Base-by-base conservation (phyloP, 2,888 invertebrate species). In the Halocaridina rubra region DNA sequence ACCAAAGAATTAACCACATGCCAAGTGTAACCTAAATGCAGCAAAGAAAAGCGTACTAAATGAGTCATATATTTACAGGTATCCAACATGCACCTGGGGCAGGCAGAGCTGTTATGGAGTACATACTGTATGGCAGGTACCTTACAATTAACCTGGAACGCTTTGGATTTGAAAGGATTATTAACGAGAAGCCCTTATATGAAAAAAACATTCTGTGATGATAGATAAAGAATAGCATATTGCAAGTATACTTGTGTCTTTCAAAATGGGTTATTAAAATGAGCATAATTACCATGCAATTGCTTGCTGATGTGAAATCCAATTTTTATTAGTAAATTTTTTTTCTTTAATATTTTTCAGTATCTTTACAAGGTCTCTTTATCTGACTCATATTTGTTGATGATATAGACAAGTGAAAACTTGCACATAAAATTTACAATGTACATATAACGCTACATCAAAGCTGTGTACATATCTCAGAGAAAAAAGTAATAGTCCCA, bases 51-150 rank as follows among this genome's bases (percentile, higher is more conserved):
- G n/a, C n/a, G n/a, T n/a, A n/a, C n/a, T n/a, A n/a, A n/a, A n/a
- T n/a, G n/a, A n/a, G n/a, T n/a, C n/a, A n/a, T n/a, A n/a, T n/a
- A n/a, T n/a, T 81, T 89, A 81, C 90, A 94, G 97, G 96, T 80
- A 94, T 97, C 88, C 97, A 98, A 91, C 97, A 98, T 91, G 93
- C 97, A 2, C 95, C 98, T 16, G 98, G 97, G 0, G 94, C 97
- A 24, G 99, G 98, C 10, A 93, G 96, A 90, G 97, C 97, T 0
- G 91, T 98, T 33, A 93, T 95, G 88, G 99, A 99, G 92, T 90
- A 96, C 76, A 93, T 98, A 59, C 91, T 96, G 87, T 95, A 98
- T 89, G 94, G 94, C 8, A 92, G 92, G 72, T 99, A 93, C 90
- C 91, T 92, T 80, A 94, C 95, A 0, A 94, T 98, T 85, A 96